Percentiles rank a stretch among this genome's conserved stretches.
phyloP scores from a whole-genome alignment of 2,113 vertebrate genomes.

The Dendrocopos noguchii region DNA sequence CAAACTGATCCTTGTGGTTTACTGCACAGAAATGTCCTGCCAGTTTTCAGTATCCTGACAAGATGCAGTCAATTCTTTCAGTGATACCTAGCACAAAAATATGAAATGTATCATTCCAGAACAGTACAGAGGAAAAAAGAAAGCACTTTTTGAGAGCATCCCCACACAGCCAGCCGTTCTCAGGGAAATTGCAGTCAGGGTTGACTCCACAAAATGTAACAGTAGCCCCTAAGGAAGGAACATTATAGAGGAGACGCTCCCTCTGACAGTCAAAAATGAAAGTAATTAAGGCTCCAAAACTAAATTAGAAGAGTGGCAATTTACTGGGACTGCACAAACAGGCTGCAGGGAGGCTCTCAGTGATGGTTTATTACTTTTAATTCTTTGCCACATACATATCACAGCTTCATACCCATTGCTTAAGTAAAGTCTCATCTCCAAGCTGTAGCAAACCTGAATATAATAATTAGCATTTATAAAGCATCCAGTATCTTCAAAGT shows the following conservation, averaged over 20 bases:
- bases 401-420: slow-evolving; percentile 8
- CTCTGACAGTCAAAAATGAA: not conserved
- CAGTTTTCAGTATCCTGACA: not conserved
- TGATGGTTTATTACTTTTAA: slow-evolving; percentile 10
- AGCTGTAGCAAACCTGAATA: slow-evolving; percentile 24
- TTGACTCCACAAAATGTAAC: not conserved
- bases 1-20: not conserved
- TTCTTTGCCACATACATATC: not conserved
- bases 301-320: slow-evolving; percentile 7
- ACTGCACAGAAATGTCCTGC: not conserved
- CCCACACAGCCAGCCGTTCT: not conserved
- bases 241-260: not conserved
- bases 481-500: slow-evolving; percentile 21
- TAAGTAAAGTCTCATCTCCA: slow-evolving; percentile 23
- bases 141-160: not conserved
- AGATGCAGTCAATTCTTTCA: not conserved
- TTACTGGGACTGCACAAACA: slow-evolving; percentile 35
- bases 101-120: not conserved
- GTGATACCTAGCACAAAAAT: not conserved
- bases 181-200: not conserved
- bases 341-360: not conserved
- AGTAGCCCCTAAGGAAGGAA: not conserved
- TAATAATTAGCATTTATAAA: slow-evolving; percentile 59
- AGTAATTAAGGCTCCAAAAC: slow-evolving; percentile 15
- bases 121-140: not conserved